phyloP scores from a whole-genome alignment of 2,888 invertebrate species.

The Aethes cnicana region DNA sequence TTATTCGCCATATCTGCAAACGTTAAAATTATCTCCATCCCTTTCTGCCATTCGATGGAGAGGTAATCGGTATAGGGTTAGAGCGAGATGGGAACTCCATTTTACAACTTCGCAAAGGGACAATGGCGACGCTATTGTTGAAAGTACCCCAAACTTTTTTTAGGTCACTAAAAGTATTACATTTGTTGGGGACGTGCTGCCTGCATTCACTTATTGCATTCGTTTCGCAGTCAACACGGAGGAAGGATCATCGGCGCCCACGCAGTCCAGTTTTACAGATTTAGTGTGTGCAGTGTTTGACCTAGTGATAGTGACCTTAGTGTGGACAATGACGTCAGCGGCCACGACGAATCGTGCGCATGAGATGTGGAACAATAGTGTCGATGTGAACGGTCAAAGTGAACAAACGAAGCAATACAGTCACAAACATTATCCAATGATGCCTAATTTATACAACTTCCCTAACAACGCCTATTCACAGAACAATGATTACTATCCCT shows the following conservation, averaged over 20 bases:
- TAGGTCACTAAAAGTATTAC: slow-evolving; percentile 81
- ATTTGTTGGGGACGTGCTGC: slow-evolving; percentile 77
- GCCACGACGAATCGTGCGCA: slow-evolving; percentile 65
- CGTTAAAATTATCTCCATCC: slow-evolving; percentile 52
- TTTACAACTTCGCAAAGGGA: slow-evolving; percentile 75
- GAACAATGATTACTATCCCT: slow-evolving; percentile 52
- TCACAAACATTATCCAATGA: slow-evolving; percentile 55
- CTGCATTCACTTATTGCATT: slow-evolving; percentile 73
- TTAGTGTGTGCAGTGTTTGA: slow-evolving; percentile 39
- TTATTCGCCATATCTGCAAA: slow-evolving; percentile 72
- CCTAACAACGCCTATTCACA: slow-evolving; percentile 57
- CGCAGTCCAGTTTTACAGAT: slow-evolving; percentile 58
- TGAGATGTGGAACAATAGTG: slow-evolving; percentile 73
- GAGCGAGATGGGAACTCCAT: slow-evolving; percentile 59
- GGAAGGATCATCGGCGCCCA: slow-evolving; percentile 65
- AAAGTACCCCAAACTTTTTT: slow-evolving; percentile 80
- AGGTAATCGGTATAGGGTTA: slow-evolving; percentile 39
- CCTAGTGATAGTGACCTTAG: slow-evolving; percentile 47
- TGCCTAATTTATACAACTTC: slow-evolving; percentile 54
- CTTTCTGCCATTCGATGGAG: slow-evolving; percentile 43
- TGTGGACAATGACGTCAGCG: slow-evolving; percentile 58
- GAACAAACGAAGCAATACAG: slow-evolving; percentile 54
- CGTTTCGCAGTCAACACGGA: slow-evolving; percentile 73
- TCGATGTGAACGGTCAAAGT: slow-evolving; percentile 59
- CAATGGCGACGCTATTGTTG: slow-evolving; percentile 79